phyloP scores from a whole-genome alignment of 2,888 invertebrate species.

The Athalia cordata region DNA sequence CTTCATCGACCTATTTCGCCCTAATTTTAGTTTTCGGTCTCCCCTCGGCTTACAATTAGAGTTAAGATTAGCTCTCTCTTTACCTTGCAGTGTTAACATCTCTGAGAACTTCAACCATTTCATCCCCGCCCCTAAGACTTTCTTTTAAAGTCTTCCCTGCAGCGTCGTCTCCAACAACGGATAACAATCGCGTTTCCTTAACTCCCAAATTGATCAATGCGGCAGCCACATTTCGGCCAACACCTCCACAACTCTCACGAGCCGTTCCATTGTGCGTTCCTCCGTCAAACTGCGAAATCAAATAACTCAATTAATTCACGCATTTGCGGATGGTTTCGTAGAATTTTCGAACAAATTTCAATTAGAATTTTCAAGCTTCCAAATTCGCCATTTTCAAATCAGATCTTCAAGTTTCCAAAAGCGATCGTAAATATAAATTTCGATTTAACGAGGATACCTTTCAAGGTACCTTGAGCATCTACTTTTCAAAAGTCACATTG shows the following conservation, averaged over 20 bases:
- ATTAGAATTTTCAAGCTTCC: no score
- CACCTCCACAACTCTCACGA: constrained; percentile 87
- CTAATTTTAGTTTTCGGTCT: no score
- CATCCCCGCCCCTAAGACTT: constrained; percentile 59
- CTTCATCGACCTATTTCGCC: no score
- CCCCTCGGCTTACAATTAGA: neutral
- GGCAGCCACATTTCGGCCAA: constrained; percentile 94
- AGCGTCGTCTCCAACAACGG: constrained; percentile 67
- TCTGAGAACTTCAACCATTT: constrained; percentile 58
- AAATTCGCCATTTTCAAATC: no score
- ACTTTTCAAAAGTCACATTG: no score
- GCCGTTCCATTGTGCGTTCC: constrained; percentile 83
- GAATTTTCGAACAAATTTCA: neutral
- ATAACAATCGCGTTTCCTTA: constrained; percentile 65
- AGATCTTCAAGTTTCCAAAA: no score
- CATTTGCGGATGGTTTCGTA: neutral
- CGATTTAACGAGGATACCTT: no score
- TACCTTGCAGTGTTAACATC: constrained; percentile 65
- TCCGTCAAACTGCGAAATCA: constrained; percentile 81
- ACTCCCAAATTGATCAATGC: constrained; percentile 85
- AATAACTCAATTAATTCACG: neutral
- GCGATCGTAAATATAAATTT: no score
- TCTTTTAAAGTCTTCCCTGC: constrained; percentile 62
- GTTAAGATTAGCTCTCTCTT: neutral
- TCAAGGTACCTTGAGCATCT: no score